A percentile compares a stretch with the other conserved stretches of the same genome.
phyloP scores from a whole-genome alignment of 2,113 vertebrate genomes.

The Aldabrachelys gigantea region DNA sequence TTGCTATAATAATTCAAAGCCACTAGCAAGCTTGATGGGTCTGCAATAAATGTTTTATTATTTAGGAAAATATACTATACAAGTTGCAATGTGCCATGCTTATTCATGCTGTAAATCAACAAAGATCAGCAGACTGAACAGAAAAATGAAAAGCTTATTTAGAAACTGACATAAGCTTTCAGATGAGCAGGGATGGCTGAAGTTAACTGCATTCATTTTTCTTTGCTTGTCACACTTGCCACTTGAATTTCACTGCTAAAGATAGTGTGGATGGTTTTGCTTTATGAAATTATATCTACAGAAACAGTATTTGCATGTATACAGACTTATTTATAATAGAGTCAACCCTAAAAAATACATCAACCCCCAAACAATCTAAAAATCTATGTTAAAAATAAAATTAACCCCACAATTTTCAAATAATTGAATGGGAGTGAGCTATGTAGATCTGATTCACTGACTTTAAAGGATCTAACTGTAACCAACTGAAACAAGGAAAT shows the following conservation, averaged over 20 bases:
- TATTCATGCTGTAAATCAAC: conserved; percentile 86
- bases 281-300: conserved; percentile 81
- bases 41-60: conserved; percentile 85
- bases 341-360: conserved; percentile 57
- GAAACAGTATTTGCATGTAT: conserved; percentile 81
- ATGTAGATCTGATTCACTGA: background rate
- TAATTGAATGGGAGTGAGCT: background rate
- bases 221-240: conserved; percentile 83
- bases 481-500: background rate
- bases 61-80: conserved; percentile 80
- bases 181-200: conserved; percentile 81
- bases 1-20: conserved; percentile 79
- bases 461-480: background rate
- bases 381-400: conserved; percentile 25
- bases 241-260: conserved; percentile 83
- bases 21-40: conserved; percentile 77
- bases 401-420: background rate
- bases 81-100: conserved; percentile 79
- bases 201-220: conserved; percentile 84
- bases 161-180: conserved; percentile 84
- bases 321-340: conserved; percentile 77
- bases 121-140: conserved; percentile 84
- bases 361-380: conserved; percentile 58
- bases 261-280: conserved; percentile 79
- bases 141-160: conserved; percentile 87